These are phyloP conservation scores for Euwallacea fornicatus DNA, from an alignment of 1,140 invertebrate species.

Conservation along the genomic window DNA sequence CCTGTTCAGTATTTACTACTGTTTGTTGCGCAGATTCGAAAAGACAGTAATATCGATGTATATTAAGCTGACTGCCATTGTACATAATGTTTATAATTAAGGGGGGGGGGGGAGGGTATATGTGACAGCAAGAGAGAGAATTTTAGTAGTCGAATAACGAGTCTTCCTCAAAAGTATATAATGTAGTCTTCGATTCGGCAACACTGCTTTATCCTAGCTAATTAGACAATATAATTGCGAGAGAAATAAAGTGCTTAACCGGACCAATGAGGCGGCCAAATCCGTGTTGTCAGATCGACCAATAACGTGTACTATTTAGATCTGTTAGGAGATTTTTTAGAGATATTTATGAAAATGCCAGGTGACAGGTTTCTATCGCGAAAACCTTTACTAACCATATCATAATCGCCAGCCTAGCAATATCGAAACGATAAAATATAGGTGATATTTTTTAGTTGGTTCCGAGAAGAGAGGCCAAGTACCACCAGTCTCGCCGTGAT, in stretches of 20 bases:
- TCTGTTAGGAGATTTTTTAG: neutral
- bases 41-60: too few relatives aligned
- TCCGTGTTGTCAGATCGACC: neutral
- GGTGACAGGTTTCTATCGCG: neutral
- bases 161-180: neutral
- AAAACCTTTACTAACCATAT: neutral
- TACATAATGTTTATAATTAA: too few relatives aligned
- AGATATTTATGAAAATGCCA: neutral
- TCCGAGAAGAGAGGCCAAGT: too few relatives aligned
- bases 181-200: neutral
- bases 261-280: neutral
- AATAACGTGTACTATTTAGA: neutral
- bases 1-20: too few relatives aligned
- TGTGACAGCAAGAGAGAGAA: too few relatives aligned
- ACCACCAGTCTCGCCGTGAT: too few relatives aligned
- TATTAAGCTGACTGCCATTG: too few relatives aligned
- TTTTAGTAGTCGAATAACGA: neutral
- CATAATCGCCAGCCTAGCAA: constrained; percentile 9
- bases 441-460: constrained; percentile 9
- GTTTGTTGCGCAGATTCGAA: too few relatives aligned
- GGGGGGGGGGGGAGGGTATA: too few relatives aligned
- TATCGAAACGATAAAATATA: constrained; percentile 16
- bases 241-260: neutral
- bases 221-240: neutral
- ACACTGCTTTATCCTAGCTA: constrained; percentile 6